Base-by-base conservation (phyloP, 2,888 invertebrate species). In the Dryobota labecula region DNA sequence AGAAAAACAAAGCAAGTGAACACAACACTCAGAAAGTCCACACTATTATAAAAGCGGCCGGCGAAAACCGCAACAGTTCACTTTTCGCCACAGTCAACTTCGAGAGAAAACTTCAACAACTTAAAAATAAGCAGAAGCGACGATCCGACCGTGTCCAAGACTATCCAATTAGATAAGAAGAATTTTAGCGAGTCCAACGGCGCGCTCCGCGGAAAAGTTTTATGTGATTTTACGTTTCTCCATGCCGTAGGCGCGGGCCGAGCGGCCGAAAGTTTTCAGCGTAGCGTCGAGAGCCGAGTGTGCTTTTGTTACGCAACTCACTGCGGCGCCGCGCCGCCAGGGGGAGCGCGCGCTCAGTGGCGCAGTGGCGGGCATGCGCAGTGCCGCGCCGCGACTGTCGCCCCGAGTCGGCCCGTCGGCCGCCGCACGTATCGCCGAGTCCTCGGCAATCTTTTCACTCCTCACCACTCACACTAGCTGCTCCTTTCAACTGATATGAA, bases 341-440 rank as follows among this genome's bases (percentile, higher is more conserved):
- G 95, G 95, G 95, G 95, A 94, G 92, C 93, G 93, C 92, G 92
- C 87, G 91, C 88, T 90, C 85, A 93, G 94, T 95, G 96, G 96
- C 95, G 96, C 96, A 96, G 94, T 95, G 95, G 88, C 95, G 94
- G 87, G 96, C 96, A 95, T 96, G 96, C 96, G 96, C 95, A 93
- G 87, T 93, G 78, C 78, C 80, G 74, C 73, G 82, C 81, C 73
- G 73, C 73, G 75, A 70, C 75, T 76, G 84, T 64, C 83, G 70
- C 71, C 83, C 82, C 78, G 71, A 70, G 76, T 27, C 30, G 27
- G 45, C 20, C 61, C 78, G 70, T 51, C 70, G 73, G 68, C 78
- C 66, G 60, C 67, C 82, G 68, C 78, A 85, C 82, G 83, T 45
- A 47, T 61, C 53, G 47, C 68, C 49, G 56, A 66, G 47, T 76